Percentiles rank a stretch among this genome's conserved stretches.
These are phyloP conservation scores for Chaetogeoica ovagalla DNA, from an alignment of 2,888 invertebrate species.

Conservation along the genomic window DNA sequence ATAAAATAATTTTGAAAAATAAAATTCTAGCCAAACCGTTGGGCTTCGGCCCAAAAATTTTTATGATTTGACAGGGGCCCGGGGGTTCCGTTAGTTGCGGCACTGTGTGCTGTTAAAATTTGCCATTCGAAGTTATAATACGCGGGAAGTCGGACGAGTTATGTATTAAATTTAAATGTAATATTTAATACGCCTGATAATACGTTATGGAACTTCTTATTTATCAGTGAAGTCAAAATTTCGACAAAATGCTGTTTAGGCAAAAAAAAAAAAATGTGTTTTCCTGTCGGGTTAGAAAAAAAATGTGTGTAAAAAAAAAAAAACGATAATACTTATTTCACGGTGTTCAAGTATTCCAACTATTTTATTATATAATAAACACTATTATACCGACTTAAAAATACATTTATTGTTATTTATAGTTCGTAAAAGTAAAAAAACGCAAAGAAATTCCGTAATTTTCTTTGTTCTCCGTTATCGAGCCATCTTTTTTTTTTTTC, in stretches of 20 bases:
- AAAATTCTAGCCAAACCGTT: too few species aligned
- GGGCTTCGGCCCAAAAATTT: too few species aligned
- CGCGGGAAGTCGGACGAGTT: neutral
- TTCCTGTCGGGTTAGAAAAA: too few species aligned
- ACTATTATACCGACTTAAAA: neutral
- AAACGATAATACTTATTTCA: neutral
- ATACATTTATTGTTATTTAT: neutral
- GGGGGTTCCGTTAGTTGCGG: too few species aligned
- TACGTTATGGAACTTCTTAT: constrained; percentile 20
- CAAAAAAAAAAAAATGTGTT: neutral
- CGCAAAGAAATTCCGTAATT: neutral
- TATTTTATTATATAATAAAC: too few species aligned
- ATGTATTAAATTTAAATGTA: constrained; percentile 7
- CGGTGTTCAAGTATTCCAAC: neutral
- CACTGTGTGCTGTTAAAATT: constrained; percentile 19
- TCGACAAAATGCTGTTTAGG: constrained; percentile 3
- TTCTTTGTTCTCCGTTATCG: neutral
- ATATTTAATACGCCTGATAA: constrained; percentile 28
- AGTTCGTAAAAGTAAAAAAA: neutral
- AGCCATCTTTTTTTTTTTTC: neutral
- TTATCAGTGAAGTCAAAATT: neutral
- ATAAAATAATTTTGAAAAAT: too few species aligned
- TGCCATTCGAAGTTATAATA: constrained; percentile 21
- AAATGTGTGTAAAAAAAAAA: too few species aligned
- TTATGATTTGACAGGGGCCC: too few species aligned